Evolutionary conservation across 2,888 invertebrate species (phyloP), one percentile per base, ranked within the genome.

Genomic region (Orthonevra nobilis): DNA sequence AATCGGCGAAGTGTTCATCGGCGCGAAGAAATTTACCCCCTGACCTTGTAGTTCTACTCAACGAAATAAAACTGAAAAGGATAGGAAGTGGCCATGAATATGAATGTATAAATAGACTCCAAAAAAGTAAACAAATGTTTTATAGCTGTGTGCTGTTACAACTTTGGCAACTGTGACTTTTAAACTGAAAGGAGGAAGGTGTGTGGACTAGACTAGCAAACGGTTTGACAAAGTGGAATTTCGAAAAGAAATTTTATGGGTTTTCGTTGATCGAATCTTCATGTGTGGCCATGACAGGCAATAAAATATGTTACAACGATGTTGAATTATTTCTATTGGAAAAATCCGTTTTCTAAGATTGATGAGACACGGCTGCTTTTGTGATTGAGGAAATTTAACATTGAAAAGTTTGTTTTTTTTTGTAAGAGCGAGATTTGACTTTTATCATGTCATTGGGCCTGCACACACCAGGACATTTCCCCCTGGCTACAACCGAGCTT

Each of bases 21-120:
- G 15, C 54, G 68, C 52, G 46, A 74, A 70, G 15, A 23, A 4
- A 19, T 54, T 54, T 17, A 61, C 48, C 58, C 50, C 32, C 23
- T 68, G 61, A 73, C 79, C 73, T 79, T 79, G 73, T 56, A 14
- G 40, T 17, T 60, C 20, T 58, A n/a, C 36, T 36, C 6, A 32
- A 42, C 23, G 4, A 26, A 46, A 26, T 20, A 32, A 54, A 44
- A 66, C 58, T 36, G 28, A 32, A 34, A 61, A 17, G 23, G 48
- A 61, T n/a, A 17, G 44, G 42, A 30, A 60, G 28, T 15, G 19
- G 17, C 12, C 12, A 46, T 19, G 38, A 23, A 15, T 19, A 23
- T 19, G 28, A 12, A 38, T 40, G 58, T 40, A 60, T 54, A 64
- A 64, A 70, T 60, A 64, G 19, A n/a, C 14, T 46, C 15, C n/a